A percentile compares a stretch with the other conserved stretches of the same genome.
Conservation (phyloP, 30 jellyfish, hydroid and myxozoan species). For the Chrysaora quinquecirrha region DNA sequence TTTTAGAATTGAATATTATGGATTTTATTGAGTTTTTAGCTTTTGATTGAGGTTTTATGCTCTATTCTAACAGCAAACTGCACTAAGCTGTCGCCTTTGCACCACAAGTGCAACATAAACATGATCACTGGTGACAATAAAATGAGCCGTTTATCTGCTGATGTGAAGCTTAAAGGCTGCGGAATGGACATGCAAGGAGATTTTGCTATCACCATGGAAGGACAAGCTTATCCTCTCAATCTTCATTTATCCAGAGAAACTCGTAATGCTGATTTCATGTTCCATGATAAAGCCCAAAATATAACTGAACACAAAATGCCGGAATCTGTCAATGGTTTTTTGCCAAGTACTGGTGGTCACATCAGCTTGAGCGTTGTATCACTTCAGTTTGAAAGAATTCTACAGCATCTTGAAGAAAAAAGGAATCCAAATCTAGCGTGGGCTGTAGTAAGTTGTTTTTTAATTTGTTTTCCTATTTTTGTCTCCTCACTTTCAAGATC, state of each 20-base stretch:
- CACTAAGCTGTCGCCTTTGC: not conserved
- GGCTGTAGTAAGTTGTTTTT: too few species aligned
- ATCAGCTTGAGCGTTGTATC: not conserved
- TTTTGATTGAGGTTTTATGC: too few species aligned
- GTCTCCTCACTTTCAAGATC: too few species aligned
- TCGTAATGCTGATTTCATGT: not conserved
- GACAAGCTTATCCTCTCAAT: conserved; percentile 5
- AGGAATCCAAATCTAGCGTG: too few species aligned
- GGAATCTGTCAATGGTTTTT: not conserved
- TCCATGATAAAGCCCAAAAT: not conserved
- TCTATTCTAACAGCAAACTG: conserved; percentile 28
- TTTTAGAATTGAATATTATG: too few species aligned
- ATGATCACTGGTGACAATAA: conserved; percentile 19
- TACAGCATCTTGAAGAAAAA: too few species aligned
- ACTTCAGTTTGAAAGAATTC: too few species aligned
- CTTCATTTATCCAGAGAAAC: not conserved
- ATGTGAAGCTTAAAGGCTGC: conserved; percentile 6
- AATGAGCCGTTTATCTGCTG: too few species aligned
- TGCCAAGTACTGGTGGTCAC: conserved; percentile 22
- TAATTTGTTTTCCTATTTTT: too few species aligned
- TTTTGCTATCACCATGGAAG: conserved; percentile 2
- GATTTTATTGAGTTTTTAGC: too few species aligned
- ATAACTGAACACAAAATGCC: not conserved
- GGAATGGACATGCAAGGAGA: not conserved
- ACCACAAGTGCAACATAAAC: not conserved